A percentile compares a stretch with the other conserved stretches of the same genome.
Conservation (phyloP, 2,797 vertebrate genomes). For the Amphiprion clarkii region DNA sequence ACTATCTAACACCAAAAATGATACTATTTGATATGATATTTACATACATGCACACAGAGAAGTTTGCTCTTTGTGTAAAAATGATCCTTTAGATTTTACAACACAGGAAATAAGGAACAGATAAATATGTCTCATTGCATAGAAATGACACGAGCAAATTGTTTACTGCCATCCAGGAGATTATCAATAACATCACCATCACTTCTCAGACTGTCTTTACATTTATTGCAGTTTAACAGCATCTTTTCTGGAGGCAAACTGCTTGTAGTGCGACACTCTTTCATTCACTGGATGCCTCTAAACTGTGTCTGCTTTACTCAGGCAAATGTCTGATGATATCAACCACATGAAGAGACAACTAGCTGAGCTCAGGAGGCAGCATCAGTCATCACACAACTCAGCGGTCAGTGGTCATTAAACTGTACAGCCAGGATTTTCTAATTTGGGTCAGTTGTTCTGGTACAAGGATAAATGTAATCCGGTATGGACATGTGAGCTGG, state of each 20-base stretch:
- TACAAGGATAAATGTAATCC: background rate
- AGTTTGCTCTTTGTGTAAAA: too few species aligned
- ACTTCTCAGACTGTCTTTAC: too few species aligned
- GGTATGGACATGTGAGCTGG: background rate
- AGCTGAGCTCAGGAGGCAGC: constrained; percentile 80
- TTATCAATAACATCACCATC: too few species aligned
- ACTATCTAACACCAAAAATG: too few species aligned
- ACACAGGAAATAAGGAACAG: background rate
- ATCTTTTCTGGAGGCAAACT: background rate
- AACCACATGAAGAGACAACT: constrained; percentile 86
- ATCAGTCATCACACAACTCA: constrained; percentile 48
- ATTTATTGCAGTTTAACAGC: too few species aligned
- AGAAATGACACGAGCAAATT: too few species aligned
- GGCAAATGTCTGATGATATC: constrained; percentile 86
- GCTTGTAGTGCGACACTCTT: background rate
- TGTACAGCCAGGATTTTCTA: background rate
- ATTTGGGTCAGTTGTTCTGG: constrained; percentile 3
- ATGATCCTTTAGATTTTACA: background rate
- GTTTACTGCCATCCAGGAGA: too few species aligned
- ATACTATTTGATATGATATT: too few species aligned
- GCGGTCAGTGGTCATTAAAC: constrained; percentile 19
- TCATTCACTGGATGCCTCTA: background rate
- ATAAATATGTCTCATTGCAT: too few species aligned
- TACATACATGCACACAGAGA: too few species aligned
- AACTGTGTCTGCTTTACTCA: constrained; percentile 36